Evolutionary conservation across 2,113 vertebrate species (phyloP).

Genomic region (Dendropsophus ebraccatus): DNA sequence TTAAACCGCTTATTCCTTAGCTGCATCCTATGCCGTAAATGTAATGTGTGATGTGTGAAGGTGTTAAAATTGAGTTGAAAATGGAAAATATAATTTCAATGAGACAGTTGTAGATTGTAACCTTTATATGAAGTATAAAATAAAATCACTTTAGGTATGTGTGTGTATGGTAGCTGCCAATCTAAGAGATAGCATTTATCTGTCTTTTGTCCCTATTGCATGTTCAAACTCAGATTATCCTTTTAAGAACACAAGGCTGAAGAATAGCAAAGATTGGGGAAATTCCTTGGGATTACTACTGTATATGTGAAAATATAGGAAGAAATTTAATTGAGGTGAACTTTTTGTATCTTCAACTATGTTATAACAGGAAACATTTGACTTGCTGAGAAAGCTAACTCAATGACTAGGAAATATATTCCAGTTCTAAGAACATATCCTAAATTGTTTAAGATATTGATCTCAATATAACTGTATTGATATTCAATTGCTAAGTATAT

Average conservation of each 20-base stretch:
- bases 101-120: neutral
- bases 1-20: too few relatives aligned
- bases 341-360: neutral
- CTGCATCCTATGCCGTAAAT: too few relatives aligned
- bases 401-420: constrained; percentile 2
- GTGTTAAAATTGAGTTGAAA: neutral
- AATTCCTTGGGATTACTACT: neutral
- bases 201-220: neutral
- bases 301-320: neutral
- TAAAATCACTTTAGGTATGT: neutral
- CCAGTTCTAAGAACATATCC: neutral
- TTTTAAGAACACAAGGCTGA: neutral
- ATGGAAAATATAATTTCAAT: neutral
- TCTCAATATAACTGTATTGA: constrained; percentile 8
- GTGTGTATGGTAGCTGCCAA: neutral
- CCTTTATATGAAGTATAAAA: neutral
- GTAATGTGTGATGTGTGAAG: too few relatives aligned
- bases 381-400: neutral
- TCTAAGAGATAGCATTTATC: neutral
- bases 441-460: constrained; percentile 36
- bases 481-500: constrained; percentile 32
- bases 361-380: neutral
- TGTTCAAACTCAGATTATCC: neutral
- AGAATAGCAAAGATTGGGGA: neutral
- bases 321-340: constrained; percentile 15